Evolutionary conservation across 2,888 invertebrate species (phyloP).

Genomic region (Drosophila engyochracea): DNA sequence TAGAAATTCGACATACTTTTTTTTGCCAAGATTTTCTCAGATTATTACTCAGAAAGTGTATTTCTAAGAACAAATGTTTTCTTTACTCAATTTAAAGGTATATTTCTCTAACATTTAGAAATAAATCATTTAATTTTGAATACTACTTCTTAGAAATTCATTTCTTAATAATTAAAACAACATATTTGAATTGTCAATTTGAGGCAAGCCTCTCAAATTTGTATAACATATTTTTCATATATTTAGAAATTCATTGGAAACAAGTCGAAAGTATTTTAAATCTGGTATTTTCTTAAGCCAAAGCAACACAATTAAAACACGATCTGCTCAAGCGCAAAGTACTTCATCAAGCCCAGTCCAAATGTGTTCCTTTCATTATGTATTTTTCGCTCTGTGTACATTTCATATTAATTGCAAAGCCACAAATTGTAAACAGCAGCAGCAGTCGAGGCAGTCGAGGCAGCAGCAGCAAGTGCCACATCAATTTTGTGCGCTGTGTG

Average conservation of each 20-base stretch:
- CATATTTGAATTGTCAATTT: too few relatives aligned
- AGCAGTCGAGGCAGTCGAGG: neutral
- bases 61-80: too few relatives aligned
- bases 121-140: too few relatives aligned
- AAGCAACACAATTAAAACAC: neutral
- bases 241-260: neutral
- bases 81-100: too few relatives aligned
- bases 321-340: neutral
- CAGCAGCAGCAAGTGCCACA: conserved; percentile 19
- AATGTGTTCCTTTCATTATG: neutral
- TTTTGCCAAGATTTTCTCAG: neutral
- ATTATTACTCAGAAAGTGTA: neutral
- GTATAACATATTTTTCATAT: too few relatives aligned
- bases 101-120: too few relatives aligned
- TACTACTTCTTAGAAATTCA: too few relatives aligned
- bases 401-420: conserved; percentile 63
- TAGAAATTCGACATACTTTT: neutral
- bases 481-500: conserved; percentile 36
- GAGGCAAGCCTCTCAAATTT: too few relatives aligned
- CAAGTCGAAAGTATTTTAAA: neutral
- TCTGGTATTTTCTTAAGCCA: neutral
- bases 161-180: too few relatives aligned
- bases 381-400: neutral
- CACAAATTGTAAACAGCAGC: conserved; percentile 63
- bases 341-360: neutral